Percentiles rank a stretch among this genome's conserved stretches.
These are phyloP conservation scores for Rhynchonycteris naso DNA, from an alignment of 2,797 vertebrate genomes.

Conservation along the genomic window DNA sequence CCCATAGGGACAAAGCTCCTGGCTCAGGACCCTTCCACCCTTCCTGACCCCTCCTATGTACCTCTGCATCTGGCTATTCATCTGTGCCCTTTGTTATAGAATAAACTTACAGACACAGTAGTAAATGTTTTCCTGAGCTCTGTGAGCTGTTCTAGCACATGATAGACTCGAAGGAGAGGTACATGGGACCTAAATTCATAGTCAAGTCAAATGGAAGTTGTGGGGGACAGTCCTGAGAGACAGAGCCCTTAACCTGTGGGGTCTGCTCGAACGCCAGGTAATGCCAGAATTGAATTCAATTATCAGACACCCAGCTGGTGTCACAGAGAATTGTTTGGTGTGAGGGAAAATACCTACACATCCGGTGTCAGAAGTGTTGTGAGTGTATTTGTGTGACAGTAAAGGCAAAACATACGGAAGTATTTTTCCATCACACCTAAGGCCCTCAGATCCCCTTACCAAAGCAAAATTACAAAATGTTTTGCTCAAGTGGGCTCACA, in stretches of 20 bases:
- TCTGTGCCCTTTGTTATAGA: background rate
- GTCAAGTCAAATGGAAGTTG: background rate
- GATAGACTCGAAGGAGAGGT: background rate
- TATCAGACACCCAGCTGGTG: background rate
- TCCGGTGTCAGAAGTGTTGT: background rate
- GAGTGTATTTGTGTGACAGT: background rate
- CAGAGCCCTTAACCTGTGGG: background rate
- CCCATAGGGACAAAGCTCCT: background rate
- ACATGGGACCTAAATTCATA: background rate
- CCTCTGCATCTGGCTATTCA: background rate
- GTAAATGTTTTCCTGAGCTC: background rate
- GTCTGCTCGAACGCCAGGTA: background rate
- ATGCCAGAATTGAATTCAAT: background rate
- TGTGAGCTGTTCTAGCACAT: background rate
- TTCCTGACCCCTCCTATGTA: background rate
- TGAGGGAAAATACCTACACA: background rate
- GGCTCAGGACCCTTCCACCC: background rate
- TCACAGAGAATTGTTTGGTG: background rate
- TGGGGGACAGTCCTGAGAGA: background rate
- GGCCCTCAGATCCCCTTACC: background rate
- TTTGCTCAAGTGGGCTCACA: background rate
- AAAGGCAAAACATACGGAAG: background rate
- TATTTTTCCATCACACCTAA: background rate
- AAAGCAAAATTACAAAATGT: constrained; percentile 2
- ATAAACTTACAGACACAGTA: background rate